These are phyloP conservation scores for Tarsius wallacei DNA, from an alignment of 2,797 vertebrate species.

Conservation along the genomic window DNA sequence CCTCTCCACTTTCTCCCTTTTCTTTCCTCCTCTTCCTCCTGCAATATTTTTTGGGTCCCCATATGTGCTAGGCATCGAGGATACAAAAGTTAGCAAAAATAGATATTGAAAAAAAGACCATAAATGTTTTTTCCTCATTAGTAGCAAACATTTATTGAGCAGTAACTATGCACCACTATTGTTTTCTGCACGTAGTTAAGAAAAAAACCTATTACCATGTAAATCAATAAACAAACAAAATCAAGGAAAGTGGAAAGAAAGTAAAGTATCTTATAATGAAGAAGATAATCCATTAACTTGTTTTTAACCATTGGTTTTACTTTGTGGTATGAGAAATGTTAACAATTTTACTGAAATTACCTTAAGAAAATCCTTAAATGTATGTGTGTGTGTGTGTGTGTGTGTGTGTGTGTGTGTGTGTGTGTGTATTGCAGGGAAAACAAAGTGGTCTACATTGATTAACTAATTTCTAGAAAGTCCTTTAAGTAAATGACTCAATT, in stretches of 20 bases:
- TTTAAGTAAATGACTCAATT: constrained; percentile 21
- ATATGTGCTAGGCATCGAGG: not conserved
- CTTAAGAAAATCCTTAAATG: not conserved
- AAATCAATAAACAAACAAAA: not conserved
- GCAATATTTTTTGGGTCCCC: not conserved
- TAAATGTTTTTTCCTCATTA: constrained; percentile 2
- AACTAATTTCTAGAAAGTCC: not conserved
- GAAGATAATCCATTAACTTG: constrained; percentile 23
- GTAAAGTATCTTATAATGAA: constrained; percentile 29
- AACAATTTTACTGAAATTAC: constrained; percentile 14
- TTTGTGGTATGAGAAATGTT: constrained; percentile 38
- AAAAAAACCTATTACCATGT: not conserved
- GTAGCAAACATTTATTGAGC: constrained; percentile 33
- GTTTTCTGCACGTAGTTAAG: not conserved
- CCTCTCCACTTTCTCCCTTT: not conserved
- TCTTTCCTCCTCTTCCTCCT: not conserved
- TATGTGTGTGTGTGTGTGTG: not conserved
- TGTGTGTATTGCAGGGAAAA: no score
- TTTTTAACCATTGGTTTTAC: constrained; percentile 45
- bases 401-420: no score
- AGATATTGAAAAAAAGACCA: not conserved
- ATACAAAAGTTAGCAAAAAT: not conserved
- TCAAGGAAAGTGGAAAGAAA: constrained; percentile 31
- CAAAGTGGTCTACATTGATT: not conserved
- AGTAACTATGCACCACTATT: not conserved